Conservation (phyloP, 2,888 invertebrate species). For the Clistopyga incitator region DNA sequence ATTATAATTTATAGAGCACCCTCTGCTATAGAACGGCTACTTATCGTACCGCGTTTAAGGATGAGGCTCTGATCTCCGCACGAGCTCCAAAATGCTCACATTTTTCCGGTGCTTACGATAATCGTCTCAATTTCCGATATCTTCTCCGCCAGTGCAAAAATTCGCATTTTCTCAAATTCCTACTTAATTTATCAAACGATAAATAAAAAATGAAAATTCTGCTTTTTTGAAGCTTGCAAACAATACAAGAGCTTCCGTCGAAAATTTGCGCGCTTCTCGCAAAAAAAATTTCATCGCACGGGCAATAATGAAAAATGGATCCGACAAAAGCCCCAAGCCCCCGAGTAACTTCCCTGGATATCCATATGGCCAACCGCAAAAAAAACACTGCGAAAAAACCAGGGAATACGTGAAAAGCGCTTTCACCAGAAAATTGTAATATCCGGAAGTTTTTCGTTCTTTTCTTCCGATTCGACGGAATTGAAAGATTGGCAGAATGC, state of each 20-base stretch:
- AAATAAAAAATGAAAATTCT: too few relatives aligned
- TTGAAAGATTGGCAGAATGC: neutral
- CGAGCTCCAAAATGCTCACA: conserved; percentile 36
- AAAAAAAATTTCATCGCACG: neutral
- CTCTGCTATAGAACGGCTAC: conserved; percentile 9
- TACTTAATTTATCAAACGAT: too few relatives aligned
- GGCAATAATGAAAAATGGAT: neutral
- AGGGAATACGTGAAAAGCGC: neutral
- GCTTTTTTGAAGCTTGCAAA: too few relatives aligned
- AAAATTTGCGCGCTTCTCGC: neutral
- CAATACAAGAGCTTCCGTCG: too few relatives aligned
- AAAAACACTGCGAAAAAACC: neutral
- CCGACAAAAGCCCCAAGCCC: neutral
- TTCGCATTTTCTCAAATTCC: too few relatives aligned
- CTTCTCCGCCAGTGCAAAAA: too few relatives aligned
- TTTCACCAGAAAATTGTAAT: neutral
- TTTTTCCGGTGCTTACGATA: neutral
- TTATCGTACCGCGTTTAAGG: conserved; percentile 38
- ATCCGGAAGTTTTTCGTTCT: neutral
- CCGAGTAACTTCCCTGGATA: neutral
- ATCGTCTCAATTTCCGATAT: neutral
- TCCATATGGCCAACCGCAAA: neutral
- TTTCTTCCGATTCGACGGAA: neutral
- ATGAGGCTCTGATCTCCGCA: conserved; percentile 44
- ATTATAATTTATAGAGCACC: conserved; percentile 10